Conservation (phyloP, 1,140 invertebrate genomes). For the Lucilia cuprina region DNA sequence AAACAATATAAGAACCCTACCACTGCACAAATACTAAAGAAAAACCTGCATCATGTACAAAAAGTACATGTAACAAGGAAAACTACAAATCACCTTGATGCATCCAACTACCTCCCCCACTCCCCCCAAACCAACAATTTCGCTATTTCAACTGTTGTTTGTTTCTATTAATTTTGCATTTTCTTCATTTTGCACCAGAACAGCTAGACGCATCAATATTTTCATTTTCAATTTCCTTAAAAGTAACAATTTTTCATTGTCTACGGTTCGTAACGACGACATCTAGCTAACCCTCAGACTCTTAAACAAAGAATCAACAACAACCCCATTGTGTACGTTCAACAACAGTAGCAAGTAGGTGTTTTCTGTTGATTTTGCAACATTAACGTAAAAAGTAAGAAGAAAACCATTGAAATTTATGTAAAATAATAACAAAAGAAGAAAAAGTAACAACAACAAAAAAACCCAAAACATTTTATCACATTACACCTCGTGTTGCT, state of each 20-base stretch:
- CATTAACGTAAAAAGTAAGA: too few species aligned
- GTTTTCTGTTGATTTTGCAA: not conserved
- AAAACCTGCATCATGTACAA: too few species aligned
- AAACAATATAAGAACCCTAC: too few species aligned
- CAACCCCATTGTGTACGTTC: not conserved
- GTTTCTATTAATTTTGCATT: not conserved
- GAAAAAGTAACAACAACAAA: not conserved
- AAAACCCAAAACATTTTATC: not conserved
- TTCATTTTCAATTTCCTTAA: not conserved
- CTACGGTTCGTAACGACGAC: not conserved
- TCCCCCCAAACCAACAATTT: not conserved
- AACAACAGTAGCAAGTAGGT: not conserved
- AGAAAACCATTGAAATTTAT: not conserved
- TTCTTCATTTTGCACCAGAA: not conserved
- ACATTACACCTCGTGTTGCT: not conserved
- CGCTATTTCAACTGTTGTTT: not conserved
- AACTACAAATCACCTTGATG: not conserved
- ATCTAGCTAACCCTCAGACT: not conserved
- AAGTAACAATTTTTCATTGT: constrained; percentile 3
- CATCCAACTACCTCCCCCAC: not conserved
- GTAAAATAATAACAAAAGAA: not conserved
- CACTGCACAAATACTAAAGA: too few species aligned
- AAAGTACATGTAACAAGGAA: too few species aligned
- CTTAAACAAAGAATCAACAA: not conserved
- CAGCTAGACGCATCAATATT: not conserved